phyloP scores from a whole-genome alignment of 2,888 invertebrate species.

The Nematopogon swammerdamellus region DNA sequence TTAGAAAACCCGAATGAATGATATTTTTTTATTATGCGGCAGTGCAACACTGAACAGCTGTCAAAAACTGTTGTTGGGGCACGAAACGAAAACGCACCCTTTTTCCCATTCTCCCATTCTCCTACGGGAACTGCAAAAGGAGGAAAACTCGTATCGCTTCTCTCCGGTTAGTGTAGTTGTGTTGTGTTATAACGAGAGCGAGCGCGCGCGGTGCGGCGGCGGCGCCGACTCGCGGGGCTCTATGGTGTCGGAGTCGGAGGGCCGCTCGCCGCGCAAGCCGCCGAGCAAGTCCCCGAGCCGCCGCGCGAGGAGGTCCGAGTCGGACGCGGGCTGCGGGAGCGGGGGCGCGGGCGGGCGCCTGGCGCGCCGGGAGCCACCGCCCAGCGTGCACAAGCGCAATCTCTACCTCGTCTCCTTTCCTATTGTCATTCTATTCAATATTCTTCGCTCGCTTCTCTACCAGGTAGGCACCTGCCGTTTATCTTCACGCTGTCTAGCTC shows the following conservation, averaged over 20 bases:
- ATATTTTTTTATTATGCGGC: no score
- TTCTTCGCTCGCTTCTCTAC: slow-evolving; percentile 78
- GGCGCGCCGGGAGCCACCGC: background rate
- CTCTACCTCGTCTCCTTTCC: slow-evolving; percentile 87
- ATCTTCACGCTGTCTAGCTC: no score
- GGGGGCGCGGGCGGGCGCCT: background rate
- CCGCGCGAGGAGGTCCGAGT: background rate
- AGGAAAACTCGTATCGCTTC: no score
- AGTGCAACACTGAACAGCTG: no score
- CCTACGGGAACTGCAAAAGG: no score
- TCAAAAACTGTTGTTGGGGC: no score
- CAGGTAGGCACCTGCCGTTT: slow-evolving; percentile 23
- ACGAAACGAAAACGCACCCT: no score
- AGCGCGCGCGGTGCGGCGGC: background rate
- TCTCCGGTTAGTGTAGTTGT: no score
- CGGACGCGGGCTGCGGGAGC: background rate
- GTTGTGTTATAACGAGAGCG: no score
- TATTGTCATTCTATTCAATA: slow-evolving; percentile 80
- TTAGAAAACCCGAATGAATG: no score
- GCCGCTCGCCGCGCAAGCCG: background rate
- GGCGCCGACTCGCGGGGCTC: background rate
- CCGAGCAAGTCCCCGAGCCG: background rate
- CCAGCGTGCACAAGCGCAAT: slow-evolving; percentile 75
- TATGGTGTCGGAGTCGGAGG: background rate
- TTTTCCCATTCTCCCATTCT: no score